phyloP scores from a whole-genome alignment of 2,888 invertebrate species.

The Drosophila histrio region DNA sequence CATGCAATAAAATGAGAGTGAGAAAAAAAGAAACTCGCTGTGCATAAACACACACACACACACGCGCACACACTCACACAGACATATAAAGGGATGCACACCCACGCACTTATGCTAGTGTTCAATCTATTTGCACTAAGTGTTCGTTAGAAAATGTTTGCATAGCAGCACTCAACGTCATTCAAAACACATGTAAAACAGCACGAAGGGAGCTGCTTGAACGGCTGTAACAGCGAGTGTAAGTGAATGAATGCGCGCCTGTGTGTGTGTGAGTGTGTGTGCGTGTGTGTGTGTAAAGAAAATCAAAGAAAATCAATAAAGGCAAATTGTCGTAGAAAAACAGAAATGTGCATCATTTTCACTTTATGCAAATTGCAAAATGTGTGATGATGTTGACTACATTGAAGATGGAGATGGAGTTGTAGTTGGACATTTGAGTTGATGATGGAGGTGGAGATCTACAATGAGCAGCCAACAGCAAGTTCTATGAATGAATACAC shows the following conservation, averaged over 20 bases:
- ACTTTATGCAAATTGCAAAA: slow-evolving; percentile 77
- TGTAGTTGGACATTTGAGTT: neutral
- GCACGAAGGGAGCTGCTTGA: slow-evolving; percentile 49
- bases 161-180: slow-evolving; percentile 77
- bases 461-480: slow-evolving; percentile 33
- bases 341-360: slow-evolving; percentile 79
- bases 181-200: slow-evolving; percentile 74
- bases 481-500: slow-evolving; percentile 33
- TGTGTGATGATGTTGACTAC: slow-evolving; percentile 69
- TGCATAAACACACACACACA: slow-evolving; percentile 19
- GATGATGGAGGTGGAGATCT: slow-evolving; percentile 1
- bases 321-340: slow-evolving; percentile 74
- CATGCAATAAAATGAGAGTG: slow-evolving; percentile 57
- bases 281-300: slow-evolving; percentile 37
- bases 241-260: slow-evolving; percentile 7
- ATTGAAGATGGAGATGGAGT: slow-evolving; percentile 1
- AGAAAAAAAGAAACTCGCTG: slow-evolving; percentile 25
- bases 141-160: slow-evolving; percentile 79
- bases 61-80: slow-evolving; percentile 10
- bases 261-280: slow-evolving; percentile 10
- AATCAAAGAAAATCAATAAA: slow-evolving; percentile 79
- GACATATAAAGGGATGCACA: slow-evolving; percentile 13
- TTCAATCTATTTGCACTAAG: slow-evolving; percentile 74
- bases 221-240: slow-evolving; percentile 23
- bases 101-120: slow-evolving; percentile 26